Conservation (phyloP, 2,113 vertebrate species). For the Stegastes partitus region DNA sequence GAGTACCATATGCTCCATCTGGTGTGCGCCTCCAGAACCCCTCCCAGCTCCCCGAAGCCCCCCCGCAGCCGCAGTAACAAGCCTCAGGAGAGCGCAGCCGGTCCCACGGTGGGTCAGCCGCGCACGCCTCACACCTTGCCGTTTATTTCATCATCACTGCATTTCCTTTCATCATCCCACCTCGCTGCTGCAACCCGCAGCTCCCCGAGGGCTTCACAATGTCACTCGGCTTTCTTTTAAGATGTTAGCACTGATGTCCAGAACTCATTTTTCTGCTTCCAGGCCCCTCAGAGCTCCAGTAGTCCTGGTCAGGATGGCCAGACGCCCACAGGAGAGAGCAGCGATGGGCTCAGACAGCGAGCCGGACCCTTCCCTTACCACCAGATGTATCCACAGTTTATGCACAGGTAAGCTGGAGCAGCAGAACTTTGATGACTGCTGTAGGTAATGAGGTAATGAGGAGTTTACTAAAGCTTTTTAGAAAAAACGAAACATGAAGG, state of each 20-base stretch:
- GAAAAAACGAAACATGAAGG: too few relatives aligned
- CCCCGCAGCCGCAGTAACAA: conserved; percentile 64
- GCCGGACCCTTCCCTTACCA: conserved; percentile 59
- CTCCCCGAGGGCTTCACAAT: neutral
- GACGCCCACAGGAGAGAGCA: conserved; percentile 46
- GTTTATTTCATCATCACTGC: conserved; percentile 68
- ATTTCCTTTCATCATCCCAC: conserved; percentile 66
- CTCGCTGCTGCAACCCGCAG: conserved; percentile 18
- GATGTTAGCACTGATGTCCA: neutral
- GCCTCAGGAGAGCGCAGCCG: conserved; percentile 52
- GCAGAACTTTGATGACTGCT: neutral
- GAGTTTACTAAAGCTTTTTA: too few relatives aligned
- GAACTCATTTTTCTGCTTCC: conserved; percentile 13
- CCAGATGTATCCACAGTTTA: conserved; percentile 66
- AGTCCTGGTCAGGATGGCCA: conserved; percentile 44
- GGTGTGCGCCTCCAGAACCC: conserved; percentile 82
- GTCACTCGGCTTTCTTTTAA: neutral
- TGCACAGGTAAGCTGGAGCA: conserved; percentile 63
- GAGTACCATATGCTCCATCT: conserved; percentile 87
- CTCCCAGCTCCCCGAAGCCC: conserved; percentile 81
- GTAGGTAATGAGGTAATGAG: too few relatives aligned
- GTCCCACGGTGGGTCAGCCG: conserved; percentile 65
- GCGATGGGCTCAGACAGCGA: conserved; percentile 68
- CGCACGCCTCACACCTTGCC: conserved; percentile 40
- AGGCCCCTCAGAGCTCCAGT: conserved; percentile 52